Evolutionary conservation across 2,888 invertebrate species (phyloP), one percentile per base, ranked within the genome.

Genomic region (Drosophila tripunctata): DNA sequence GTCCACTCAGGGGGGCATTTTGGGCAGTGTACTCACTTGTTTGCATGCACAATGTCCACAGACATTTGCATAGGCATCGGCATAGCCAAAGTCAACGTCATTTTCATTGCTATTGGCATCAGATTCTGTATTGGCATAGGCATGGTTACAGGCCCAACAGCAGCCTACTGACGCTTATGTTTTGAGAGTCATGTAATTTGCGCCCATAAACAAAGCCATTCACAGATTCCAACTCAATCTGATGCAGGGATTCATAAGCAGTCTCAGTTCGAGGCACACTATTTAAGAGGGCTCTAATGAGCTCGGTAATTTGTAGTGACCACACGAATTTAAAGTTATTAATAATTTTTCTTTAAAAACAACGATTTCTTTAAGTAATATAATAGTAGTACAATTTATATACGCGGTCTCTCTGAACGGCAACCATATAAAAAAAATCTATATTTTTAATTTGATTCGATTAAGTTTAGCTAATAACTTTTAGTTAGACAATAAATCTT

Each of bases 121-220:
- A 40, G 48, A 22, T 38, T 56, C 61, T 52, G 22, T 58, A 44
- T 56, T 51, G 50, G 17, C 64, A 47, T 48, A 41, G 64, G 50
- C 48, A 55, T 43, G 1, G 35, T 36, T 38, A 8, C 44, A 5
- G 62, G 19, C 21, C 15, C 27, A 75, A 75, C 65, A 67, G 75
- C 65, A 76, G 67, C 68, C 80, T 78, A 74, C 68, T 70, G 65
- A 60, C 68, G 83, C 76, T 80, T 81, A 81, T 83, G 83, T 82
- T 81, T 82, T 81, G 81, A 81, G 80, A 74, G 74, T 68, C 80
- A 71, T 81, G 81, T 81, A 81, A 81, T 81, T 82, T 81, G 83
- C 81, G 80, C 61, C 76, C 78, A 71, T 82, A 81, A 80, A 80
- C 81, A 81, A 56, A 75, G 41, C 36, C 55, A 31, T 48, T 31